phyloP scores from a whole-genome alignment of 2,888 invertebrate genomes.

The Drosophila phalerata region DNA sequence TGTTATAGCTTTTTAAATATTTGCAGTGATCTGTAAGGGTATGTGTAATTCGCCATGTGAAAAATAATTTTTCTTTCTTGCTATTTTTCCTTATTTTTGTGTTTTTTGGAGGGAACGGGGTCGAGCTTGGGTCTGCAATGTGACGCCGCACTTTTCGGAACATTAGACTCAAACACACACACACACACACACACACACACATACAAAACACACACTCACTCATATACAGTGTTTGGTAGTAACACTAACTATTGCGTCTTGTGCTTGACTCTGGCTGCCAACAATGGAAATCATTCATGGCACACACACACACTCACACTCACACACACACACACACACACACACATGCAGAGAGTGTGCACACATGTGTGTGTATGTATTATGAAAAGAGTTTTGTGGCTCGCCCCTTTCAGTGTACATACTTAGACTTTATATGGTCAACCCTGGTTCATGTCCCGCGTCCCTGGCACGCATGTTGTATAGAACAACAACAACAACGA shows the following conservation, averaged over 20 bases:
- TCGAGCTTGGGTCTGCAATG: slow-evolving; percentile 41
- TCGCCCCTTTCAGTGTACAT: slow-evolving; percentile 39
- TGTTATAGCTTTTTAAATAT: background rate
- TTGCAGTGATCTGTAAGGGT: background rate
- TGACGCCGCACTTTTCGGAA: slow-evolving; percentile 64
- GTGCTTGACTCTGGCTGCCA: slow-evolving; percentile 44
- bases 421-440: slow-evolving; percentile 35
- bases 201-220: slow-evolving; percentile 25
- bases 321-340: slow-evolving; percentile 14
- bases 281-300: slow-evolving; percentile 76
- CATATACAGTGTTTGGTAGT: slow-evolving; percentile 29
- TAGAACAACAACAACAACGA: slow-evolving; percentile 26
- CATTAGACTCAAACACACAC: slow-evolving; percentile 46
- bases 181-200: slow-evolving; percentile 33
- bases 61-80: background rate
- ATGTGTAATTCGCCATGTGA: background rate
- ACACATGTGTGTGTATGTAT: background rate
- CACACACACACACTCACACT: slow-evolving; percentile 16
- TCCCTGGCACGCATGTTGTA: slow-evolving; percentile 52
- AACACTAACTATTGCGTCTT: slow-evolving; percentile 59
- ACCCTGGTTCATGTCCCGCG: slow-evolving; percentile 29
- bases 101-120: background rate
- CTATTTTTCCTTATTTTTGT: background rate
- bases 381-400: slow-evolving; percentile 55
- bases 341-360: background rate